Conservation (phyloP, 2,888 invertebrate genomes). For the Eustalomyia histrio region DNA sequence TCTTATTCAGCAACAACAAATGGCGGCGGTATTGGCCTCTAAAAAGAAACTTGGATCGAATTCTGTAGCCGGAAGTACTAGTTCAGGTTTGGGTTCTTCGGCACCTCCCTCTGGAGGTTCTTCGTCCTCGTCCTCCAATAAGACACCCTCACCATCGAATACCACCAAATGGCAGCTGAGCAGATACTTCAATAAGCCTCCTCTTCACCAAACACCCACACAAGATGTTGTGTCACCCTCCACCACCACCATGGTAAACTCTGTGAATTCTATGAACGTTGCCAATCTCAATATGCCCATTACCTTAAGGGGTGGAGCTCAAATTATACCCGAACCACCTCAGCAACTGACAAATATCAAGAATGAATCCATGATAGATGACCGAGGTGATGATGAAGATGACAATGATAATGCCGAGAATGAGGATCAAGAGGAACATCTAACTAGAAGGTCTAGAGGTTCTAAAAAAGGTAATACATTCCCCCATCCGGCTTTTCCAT, state of each 20-base stretch:
- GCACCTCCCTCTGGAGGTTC: conserved; percentile 64
- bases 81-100: conserved; percentile 64
- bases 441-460: conserved; percentile 41
- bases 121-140: conserved; percentile 74
- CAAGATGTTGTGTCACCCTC: conserved; percentile 72
- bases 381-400: conserved; percentile 67
- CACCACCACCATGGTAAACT: conserved; percentile 55
- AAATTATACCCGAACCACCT: conserved; percentile 76
- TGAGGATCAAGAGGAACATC: conserved; percentile 60
- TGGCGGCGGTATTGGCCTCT: conserved; percentile 54
- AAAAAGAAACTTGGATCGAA: conserved; percentile 70
- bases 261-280: conserved; percentile 70
- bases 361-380: conserved; percentile 72
- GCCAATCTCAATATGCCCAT: conserved; percentile 74
- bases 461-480: conserved; percentile 64
- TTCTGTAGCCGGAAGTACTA: conserved; percentile 69
- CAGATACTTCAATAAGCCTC: conserved; percentile 74
- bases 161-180: conserved; percentile 76
- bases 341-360: conserved; percentile 72
- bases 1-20: conserved; percentile 59
- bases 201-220: conserved; percentile 67
- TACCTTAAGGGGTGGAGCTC: conserved; percentile 74
- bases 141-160: conserved; percentile 76
- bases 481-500: conserved; percentile 67
- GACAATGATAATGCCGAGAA: conserved; percentile 68